Evolutionary conservation across 2,113 vertebrate genomes (phyloP).

Genomic region (Psilopsiagon aymara): DNA sequence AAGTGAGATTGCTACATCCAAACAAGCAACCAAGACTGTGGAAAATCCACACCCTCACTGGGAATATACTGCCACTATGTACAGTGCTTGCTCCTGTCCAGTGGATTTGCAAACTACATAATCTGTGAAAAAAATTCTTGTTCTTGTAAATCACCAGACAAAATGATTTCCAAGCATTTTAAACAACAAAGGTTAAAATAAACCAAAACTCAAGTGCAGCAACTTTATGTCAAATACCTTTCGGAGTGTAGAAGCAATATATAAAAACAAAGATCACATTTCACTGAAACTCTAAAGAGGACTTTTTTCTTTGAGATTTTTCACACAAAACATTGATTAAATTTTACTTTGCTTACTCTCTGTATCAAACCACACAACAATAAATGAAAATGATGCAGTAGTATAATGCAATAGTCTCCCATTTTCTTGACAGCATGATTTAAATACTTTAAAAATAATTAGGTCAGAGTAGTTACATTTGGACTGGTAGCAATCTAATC

Average conservation of each 20-base stretch:
- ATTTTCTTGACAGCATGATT: neutral
- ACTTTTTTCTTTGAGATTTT: neutral
- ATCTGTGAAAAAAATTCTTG: neutral
- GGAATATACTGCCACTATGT: neutral
- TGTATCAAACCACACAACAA: neutral
- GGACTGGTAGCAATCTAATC: neutral
- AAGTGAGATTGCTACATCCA: neutral
- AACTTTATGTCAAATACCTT: neutral
- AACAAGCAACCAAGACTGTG: neutral
- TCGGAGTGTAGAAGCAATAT: neutral
- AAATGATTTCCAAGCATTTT: neutral
- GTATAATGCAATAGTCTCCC: neutral
- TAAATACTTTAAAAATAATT: neutral
- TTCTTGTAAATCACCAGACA: neutral
- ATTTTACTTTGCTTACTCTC: neutral
- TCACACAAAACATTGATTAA: neutral
- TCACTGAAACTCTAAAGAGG: neutral
- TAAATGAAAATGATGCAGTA: neutral
- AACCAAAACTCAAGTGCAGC: neutral
- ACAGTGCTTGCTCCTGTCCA: neutral
- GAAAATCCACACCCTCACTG: neutral
- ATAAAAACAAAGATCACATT: neutral
- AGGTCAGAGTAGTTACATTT: neutral
- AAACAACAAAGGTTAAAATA: neutral
- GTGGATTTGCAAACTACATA: neutral